Conservation (phyloP, 2,113 vertebrate genomes). For the Loxodonta africana region DNA sequence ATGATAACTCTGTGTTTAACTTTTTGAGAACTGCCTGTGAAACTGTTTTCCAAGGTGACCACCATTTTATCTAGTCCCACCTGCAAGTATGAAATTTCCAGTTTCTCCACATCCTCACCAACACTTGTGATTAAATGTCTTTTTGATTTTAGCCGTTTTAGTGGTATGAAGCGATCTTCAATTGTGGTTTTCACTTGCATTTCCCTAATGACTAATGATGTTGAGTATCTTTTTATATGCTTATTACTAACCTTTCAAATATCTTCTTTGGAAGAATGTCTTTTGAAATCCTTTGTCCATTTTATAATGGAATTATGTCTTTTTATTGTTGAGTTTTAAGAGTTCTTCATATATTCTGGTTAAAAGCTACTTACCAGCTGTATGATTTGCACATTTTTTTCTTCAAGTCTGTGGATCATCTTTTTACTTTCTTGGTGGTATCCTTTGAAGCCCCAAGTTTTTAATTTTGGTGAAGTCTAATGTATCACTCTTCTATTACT, state of each 20-base stretch:
- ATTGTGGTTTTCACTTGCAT: constrained; percentile 18
- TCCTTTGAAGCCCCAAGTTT: background rate
- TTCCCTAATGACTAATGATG: background rate
- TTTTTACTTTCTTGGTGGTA: constrained; percentile 16
- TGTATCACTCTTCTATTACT: background rate
- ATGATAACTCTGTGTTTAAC: constrained; percentile 5
- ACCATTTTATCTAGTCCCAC: background rate
- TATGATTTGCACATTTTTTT: background rate
- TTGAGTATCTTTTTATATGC: background rate
- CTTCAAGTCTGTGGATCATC: background rate
- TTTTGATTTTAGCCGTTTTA: background rate
- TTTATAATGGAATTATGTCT: background rate
- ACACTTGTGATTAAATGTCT: background rate
- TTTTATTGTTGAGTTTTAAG: background rate
- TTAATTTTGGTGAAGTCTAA: background rate
- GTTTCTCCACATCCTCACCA: background rate
- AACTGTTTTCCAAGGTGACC: background rate
- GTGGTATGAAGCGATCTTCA: background rate
- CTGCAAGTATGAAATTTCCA: background rate
- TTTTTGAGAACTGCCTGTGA: background rate
- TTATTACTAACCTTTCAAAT: background rate
- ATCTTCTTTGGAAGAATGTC: background rate
- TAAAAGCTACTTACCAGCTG: background rate
- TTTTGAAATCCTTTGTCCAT: background rate
- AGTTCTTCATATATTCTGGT: constrained; percentile 9